Base-by-base conservation (phyloP, 2,113 vertebrate species). In the Ptyas mucosa region DNA sequence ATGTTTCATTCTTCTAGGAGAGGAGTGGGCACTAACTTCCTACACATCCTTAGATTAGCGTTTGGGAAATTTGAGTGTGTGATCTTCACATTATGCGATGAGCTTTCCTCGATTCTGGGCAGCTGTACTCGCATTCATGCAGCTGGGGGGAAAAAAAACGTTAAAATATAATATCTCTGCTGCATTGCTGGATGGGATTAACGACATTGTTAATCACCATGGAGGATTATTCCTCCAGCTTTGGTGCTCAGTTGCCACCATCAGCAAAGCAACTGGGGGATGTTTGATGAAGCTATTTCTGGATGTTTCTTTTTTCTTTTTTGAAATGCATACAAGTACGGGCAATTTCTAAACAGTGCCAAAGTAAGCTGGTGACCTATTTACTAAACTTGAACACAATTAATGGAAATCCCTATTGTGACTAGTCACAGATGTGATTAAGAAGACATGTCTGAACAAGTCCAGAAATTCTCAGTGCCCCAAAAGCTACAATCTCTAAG, bases 391-490 rank as follows among this genome's bases (percentile, higher is more conserved):
- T 24, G 52, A 89, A 55, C 75, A 91, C 90, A 91, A 91, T 93
- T 93, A 91, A 89, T 91, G 90, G 93, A 85, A 94, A 94, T 64
- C 7, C 3, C 34, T 96, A 90, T 93, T 1, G 0, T n/a, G 93
- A 93, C 39, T 91, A 55, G 43, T 75, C 46, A 8, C 89, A 39
- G 94, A 90, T 92, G 52, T 91, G 3, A 53, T 57, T 29, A 90
- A 52, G 58, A 1, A 85, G 46, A 5, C 39, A 95, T 92, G 2
- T 75, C 57, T 9, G 55, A 91, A 24, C 89, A 91, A 90, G 0
- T 5, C 0, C 12, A n/a, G 15, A 90, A 57, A 8, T 88, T 39
- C 8, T 88, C 64, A 90, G 92, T 21, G 61, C 0, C 26, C 12
- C 26, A 2, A 39, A 95, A 53, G 92, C 24, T 20, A 26, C 89